Evolutionary conservation across 1,140 invertebrate species (phyloP).

Genomic region (Tetramorium parvispinum): DNA sequence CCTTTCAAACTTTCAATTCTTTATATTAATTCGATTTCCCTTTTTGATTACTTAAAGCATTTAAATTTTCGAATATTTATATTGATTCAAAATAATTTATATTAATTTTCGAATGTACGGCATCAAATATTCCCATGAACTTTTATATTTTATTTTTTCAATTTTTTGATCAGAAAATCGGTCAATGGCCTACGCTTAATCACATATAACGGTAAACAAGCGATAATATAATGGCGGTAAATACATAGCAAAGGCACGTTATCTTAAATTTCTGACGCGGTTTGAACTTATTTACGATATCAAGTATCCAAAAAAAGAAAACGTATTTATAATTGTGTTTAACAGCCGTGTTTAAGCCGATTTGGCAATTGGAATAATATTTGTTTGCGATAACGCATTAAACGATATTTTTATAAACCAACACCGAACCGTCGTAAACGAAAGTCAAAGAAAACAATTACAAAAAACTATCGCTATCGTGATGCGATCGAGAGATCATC

Average conservation of each 20-base stretch:
- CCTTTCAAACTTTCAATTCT: not conserved
- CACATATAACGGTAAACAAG: not conserved
- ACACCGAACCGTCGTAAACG: not conserved
- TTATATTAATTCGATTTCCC: not conserved
- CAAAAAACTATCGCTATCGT: not conserved
- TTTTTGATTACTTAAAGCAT: not conserved
- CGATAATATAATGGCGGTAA: not conserved
- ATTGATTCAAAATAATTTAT: not conserved
- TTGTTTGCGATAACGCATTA: not conserved
- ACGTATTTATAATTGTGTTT: not conserved
- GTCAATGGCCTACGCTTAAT: not conserved
- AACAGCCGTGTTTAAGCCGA: not conserved
- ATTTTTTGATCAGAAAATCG: not conserved
- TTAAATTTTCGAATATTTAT: not conserved
- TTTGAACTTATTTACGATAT: not conserved
- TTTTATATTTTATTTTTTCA: not conserved
- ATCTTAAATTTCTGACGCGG: not conserved
- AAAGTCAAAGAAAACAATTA: not conserved
- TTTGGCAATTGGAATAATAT: not conserved
- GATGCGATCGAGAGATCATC: not conserved
- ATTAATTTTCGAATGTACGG: not conserved
- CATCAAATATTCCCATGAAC: not conserved
- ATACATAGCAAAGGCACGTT: not conserved
- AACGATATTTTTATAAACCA: not conserved
- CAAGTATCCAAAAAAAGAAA: not conserved